These are phyloP conservation scores for rabbit (Oryctolagus cuniculus) DNA, from an alignment of 2,113 vertebrate genomes.

Conservation along the genomic window DNA sequence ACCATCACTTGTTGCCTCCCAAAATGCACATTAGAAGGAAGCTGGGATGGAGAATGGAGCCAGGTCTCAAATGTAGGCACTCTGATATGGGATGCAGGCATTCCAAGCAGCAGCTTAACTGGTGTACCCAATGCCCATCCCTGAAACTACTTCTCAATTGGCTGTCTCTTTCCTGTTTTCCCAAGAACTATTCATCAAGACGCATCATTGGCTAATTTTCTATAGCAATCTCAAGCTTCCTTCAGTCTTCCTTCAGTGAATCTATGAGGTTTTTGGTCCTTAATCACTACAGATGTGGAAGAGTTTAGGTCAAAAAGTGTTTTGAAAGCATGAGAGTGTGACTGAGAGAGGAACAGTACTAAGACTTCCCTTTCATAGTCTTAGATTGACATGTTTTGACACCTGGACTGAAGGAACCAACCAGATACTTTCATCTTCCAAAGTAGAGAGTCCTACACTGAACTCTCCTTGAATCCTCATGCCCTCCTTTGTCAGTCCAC, in stretches of 20 bases:
- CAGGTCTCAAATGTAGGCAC: too few relatives aligned
- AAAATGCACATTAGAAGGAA: too few relatives aligned
- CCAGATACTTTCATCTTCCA: not conserved
- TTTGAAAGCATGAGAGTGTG: constrained; percentile 6
- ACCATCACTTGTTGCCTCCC: too few relatives aligned
- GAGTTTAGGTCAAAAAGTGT: not conserved
- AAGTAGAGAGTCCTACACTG: not conserved
- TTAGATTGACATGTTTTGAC: constrained; percentile 24
- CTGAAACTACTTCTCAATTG: constrained; percentile 2
- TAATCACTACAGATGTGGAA: not conserved
- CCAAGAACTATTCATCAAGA: not conserved
- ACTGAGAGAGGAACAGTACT: not conserved
- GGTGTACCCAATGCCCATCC: too few relatives aligned
- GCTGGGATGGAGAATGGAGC: too few relatives aligned
- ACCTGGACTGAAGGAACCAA: not conserved
- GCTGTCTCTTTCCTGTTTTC: not conserved
- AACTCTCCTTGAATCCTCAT: not conserved
- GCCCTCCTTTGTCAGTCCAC: not conserved
- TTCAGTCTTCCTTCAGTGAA: not conserved
- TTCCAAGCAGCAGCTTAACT: too few relatives aligned
- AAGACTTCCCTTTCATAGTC: constrained; percentile 37
- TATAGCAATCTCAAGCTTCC: not conserved
- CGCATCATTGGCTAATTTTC: not conserved
- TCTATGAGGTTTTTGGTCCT: not conserved
- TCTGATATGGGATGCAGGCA: too few relatives aligned